phyloP scores from a whole-genome alignment of 2,888 invertebrate species.

The Hydroisotoma schaefferi region DNA sequence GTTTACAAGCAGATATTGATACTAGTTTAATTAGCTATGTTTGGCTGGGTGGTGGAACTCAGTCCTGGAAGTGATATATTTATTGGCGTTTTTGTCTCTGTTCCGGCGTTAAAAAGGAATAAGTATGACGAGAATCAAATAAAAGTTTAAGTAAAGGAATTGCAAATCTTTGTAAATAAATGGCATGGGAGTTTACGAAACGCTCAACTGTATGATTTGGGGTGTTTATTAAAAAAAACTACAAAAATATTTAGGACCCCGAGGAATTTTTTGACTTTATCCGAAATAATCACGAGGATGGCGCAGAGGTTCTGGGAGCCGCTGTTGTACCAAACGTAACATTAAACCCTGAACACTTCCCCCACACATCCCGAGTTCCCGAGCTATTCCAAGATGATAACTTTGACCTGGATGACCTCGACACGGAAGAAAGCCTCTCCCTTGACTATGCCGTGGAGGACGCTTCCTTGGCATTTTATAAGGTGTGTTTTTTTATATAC shows the following conservation, averaged over 20 bases:
- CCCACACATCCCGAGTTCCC: neutral
- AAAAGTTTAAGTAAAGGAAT: too few relatives aligned
- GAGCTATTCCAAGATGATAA: slow-evolving; percentile 1
- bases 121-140: too few relatives aligned
- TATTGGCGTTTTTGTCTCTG: too few relatives aligned
- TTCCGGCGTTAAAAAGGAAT: too few relatives aligned
- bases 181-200: too few relatives aligned
- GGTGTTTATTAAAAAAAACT: too few relatives aligned
- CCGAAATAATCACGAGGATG: neutral
- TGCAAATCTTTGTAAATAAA: too few relatives aligned
- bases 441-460: slow-evolving; percentile 26
- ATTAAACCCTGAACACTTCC: neutral
- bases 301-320: slow-evolving; percentile 1
- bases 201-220: too few relatives aligned
- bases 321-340: neutral
- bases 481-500: slow-evolving; percentile 27
- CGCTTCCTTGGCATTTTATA: slow-evolving; percentile 31
- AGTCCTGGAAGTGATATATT: too few relatives aligned
- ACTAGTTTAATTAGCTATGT: too few relatives aligned
- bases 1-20: too few relatives aligned
- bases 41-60: too few relatives aligned
- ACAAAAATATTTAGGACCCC: slow-evolving; percentile 9
- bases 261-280: slow-evolving; percentile 6
- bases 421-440: slow-evolving; percentile 8
- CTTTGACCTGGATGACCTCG: neutral